Conservation (phyloP, 2,888 invertebrate species). For the Platypus cylindrus region DNA sequence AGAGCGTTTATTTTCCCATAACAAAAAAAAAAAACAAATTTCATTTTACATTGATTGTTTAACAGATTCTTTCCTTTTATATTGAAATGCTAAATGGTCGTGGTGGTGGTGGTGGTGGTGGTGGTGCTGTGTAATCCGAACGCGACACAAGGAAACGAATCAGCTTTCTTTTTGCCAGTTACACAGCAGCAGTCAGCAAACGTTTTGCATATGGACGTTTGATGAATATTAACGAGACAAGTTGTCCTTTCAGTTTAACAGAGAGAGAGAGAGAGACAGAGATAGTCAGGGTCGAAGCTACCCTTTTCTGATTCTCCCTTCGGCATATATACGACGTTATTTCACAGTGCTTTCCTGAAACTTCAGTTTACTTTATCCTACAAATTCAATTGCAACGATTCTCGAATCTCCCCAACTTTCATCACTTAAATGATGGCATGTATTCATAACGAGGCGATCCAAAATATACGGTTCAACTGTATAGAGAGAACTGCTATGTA, state of each 20-base stretch:
- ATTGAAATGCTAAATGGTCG: too few relatives aligned
- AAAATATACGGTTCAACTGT: constrained; percentile 14
- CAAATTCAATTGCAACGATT: constrained; percentile 20
- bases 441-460: constrained; percentile 14
- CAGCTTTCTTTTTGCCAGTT: too few relatives aligned
- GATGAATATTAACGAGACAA: constrained; percentile 34
- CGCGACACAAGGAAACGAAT: constrained; percentile 30
- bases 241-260: constrained; percentile 18
- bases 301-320: too few relatives aligned
- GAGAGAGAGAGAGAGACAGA: too few relatives aligned
- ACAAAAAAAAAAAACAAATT: constrained; percentile 16
- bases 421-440: constrained; percentile 16
- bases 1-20: constrained; percentile 11
- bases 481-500: constrained; percentile 15
- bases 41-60: constrained; percentile 21
- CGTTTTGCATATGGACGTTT: constrained; percentile 35
- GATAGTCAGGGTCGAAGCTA: too few relatives aligned
- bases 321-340: too few relatives aligned
- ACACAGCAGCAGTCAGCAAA: too few relatives aligned
- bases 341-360: too few relatives aligned
- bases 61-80: too few relatives aligned
- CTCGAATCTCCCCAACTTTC: constrained; percentile 15
- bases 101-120: too few relatives aligned
- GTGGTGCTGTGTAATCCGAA: constrained; percentile 25
- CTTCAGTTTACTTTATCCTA: constrained; percentile 20